These are phyloP conservation scores for Ruditapes philippinarum DNA, from an alignment of 1,140 invertebrate genomes.

Conservation along the genomic window DNA sequence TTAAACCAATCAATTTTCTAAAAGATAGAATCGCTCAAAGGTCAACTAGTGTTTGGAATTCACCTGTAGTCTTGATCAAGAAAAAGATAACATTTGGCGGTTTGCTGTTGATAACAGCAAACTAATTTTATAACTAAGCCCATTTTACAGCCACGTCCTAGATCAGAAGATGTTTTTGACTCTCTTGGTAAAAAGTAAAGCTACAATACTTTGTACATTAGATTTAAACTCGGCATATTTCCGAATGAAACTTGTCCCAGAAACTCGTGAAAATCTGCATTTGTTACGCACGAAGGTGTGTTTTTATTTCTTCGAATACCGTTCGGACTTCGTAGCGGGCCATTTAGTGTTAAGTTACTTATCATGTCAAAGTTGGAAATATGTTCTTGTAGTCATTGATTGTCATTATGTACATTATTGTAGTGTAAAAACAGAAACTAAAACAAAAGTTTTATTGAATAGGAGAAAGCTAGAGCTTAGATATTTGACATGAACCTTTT, in stretches of 20 bases:
- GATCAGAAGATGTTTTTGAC: slow-evolving; percentile 66
- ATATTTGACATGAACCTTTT: no score
- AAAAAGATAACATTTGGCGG: slow-evolving; percentile 41
- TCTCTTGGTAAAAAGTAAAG: slow-evolving; percentile 61
- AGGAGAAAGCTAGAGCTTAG: no score
- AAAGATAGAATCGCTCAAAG: slow-evolving; percentile 38
- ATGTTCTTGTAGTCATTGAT: slow-evolving; percentile 67
- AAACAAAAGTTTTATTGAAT: no score
- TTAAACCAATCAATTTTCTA: slow-evolving; percentile 60
- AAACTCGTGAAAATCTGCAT: slow-evolving; percentile 65
- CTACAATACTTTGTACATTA: slow-evolving; percentile 60
- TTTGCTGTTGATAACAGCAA: slow-evolving; percentile 49
- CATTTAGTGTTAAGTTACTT: slow-evolving; percentile 57
- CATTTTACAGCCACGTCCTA: slow-evolving; percentile 57
- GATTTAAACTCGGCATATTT: slow-evolving; percentile 68
- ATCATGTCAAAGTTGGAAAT: slow-evolving; percentile 66
- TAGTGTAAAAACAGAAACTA: no score
- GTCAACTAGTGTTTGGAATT: slow-evolving; percentile 53
- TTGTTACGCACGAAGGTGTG: slow-evolving; percentile 68
- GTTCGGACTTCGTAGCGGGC: slow-evolving; percentile 54
- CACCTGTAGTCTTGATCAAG: slow-evolving; percentile 47
- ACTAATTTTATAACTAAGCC: slow-evolving; percentile 67
- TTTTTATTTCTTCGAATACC: slow-evolving; percentile 63
- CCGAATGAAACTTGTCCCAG: slow-evolving; percentile 61
- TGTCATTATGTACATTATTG: no score